These are phyloP conservation scores for Hemitrygon akajei DNA, from an alignment of 2,797 vertebrate species.

Conservation along the genomic window DNA sequence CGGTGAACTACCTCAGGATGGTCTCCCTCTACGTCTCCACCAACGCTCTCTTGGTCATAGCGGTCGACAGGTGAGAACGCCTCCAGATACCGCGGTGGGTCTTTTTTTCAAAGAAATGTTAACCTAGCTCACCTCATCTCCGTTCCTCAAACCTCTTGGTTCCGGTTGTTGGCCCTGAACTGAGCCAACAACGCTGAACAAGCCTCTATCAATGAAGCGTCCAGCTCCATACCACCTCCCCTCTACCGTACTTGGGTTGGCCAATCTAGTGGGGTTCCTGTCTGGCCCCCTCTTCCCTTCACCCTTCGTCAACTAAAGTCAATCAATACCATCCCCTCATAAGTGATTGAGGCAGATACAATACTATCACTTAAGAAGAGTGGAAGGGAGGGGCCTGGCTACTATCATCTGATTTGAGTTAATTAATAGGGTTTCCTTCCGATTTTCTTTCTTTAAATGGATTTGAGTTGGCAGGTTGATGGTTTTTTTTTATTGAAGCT, in stretches of 20 bases:
- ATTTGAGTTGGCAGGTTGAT: no score
- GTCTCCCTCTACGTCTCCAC: constrained; percentile 47
- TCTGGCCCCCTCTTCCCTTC: background rate
- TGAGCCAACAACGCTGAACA: background rate
- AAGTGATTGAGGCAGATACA: no score
- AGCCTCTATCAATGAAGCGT: background rate
- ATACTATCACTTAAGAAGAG: no score
- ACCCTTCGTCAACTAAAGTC: background rate
- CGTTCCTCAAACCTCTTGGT: no score
- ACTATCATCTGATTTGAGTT: no score
- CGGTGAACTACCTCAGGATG: constrained; percentile 42
- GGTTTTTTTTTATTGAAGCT: no score
- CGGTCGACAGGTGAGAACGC: constrained; percentile 44
- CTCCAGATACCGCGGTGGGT: no score
- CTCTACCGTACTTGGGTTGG: background rate
- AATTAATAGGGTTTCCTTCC: no score
- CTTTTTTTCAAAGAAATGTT: background rate
- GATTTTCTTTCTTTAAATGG: no score
- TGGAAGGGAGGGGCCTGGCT: no score
- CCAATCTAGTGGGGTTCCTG: background rate
- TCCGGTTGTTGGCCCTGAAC: background rate
- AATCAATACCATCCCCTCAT: background rate
- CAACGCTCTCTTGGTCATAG: constrained; percentile 44
- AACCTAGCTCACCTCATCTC: background rate
- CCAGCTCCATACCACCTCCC: background rate